Conservation (phyloP, 2,797 vertebrate genomes). For the Pitangus sulphuratus region DNA sequence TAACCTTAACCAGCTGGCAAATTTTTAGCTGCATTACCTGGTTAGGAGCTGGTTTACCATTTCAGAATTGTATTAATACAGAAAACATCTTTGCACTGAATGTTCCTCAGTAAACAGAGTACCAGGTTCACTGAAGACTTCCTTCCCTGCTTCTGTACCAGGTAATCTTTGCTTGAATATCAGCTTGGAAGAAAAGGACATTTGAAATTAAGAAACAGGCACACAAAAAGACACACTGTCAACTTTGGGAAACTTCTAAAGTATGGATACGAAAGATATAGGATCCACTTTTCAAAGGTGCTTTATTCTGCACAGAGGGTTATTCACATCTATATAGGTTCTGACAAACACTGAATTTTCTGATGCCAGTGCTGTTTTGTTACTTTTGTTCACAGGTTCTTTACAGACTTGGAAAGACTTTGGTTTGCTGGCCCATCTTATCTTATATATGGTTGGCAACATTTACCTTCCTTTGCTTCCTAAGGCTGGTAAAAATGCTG, state of each 20-base stretch:
- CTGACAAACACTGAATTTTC: not conserved
- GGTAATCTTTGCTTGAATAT: not conserved
- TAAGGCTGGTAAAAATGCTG: not conserved
- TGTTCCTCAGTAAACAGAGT: not conserved
- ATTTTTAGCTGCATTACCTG: not conserved
- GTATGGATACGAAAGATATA: not conserved
- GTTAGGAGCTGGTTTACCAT: not conserved
- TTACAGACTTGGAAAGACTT: not conserved
- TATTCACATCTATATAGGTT: not conserved
- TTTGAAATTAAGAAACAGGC: not conserved
- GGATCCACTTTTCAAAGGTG: not conserved
- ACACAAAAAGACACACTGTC: not conserved
- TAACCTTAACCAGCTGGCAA: constrained; percentile 53
- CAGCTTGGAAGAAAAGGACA: not conserved
- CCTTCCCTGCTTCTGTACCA: not conserved
- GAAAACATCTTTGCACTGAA: not conserved
- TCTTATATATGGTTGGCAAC: not conserved
- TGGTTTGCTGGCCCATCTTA: not conserved
- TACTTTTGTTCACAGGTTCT: not conserved
- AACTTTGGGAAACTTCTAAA: not conserved
- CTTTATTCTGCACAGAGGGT: not conserved
- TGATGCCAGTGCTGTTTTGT: not conserved
- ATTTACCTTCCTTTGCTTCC: not conserved
- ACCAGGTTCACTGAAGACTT: not conserved
- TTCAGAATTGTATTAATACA: not conserved